These are phyloP conservation scores for Laticauda colubrina DNA, from an alignment of 2,113 vertebrate genomes.

Conservation along the genomic window DNA sequence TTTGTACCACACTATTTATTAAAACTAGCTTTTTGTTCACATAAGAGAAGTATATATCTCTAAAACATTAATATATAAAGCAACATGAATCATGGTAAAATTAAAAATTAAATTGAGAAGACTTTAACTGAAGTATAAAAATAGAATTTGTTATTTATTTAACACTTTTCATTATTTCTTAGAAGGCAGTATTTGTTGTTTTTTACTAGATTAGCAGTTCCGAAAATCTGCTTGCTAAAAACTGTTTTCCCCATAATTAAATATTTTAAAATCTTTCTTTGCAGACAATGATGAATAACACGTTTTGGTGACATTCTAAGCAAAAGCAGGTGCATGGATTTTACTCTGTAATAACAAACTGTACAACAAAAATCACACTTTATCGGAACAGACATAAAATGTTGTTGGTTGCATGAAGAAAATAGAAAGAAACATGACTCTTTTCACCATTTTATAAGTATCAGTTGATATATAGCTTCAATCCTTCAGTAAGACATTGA, in stretches of 20 bases:
- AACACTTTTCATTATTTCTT: neutral
- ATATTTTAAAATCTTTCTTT: slow-evolving; percentile 14
- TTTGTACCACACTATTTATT: neutral
- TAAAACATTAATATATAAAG: neutral
- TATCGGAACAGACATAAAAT: slow-evolving; percentile 33
- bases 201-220: neutral
- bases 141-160: neutral
- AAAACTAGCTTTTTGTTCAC: neutral
- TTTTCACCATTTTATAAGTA: slow-evolving; percentile 44
- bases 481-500: slow-evolving; percentile 31
- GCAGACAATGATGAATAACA: slow-evolving; percentile 78
- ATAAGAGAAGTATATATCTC: neutral
- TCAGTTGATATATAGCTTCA: slow-evolving; percentile 40
- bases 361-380: slow-evolving; percentile 40
- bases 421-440: slow-evolving; percentile 45
- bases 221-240: neutral
- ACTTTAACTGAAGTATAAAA: slow-evolving; percentile 16
- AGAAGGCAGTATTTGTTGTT: neutral
- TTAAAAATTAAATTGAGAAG: slow-evolving; percentile 1
- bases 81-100: neutral
- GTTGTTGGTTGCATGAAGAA: slow-evolving; percentile 46
- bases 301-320: slow-evolving; percentile 55
- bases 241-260: slow-evolving; percentile 2
- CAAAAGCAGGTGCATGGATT: slow-evolving; percentile 31
- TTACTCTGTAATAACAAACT: slow-evolving; percentile 36